phyloP scores from a whole-genome alignment of 2,888 invertebrate species.

The Caenorhabditis sulstoni region DNA sequence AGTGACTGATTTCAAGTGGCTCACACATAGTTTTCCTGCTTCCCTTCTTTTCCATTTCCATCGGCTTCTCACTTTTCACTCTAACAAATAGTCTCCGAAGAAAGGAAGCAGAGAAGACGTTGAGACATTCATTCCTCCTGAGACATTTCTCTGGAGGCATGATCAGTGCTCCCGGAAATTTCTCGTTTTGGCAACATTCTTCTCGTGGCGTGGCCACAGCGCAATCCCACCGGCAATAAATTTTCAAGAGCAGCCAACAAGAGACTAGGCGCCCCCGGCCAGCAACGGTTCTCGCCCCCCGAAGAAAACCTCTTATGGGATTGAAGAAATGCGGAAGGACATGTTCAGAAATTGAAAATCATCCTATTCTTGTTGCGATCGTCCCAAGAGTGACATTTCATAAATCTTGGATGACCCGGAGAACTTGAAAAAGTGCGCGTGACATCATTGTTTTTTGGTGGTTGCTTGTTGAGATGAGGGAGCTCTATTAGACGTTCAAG shows the following conservation, averaged over 20 bases:
- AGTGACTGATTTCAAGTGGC: too few relatives aligned
- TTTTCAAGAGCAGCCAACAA: constrained; percentile 25
- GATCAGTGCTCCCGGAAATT: constrained; percentile 38
- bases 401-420: constrained; percentile 4
- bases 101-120: neutral
- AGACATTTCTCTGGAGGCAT: constrained; percentile 28
- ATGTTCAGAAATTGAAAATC: constrained; percentile 33
- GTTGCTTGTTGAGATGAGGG: too few relatives aligned
- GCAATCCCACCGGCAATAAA: constrained; percentile 53
- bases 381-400: constrained; percentile 2
- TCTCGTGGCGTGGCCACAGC: constrained; percentile 1
- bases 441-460: neutral
- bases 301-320: constrained; percentile 13
- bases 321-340: constrained; percentile 14
- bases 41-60: neutral
- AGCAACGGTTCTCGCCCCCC: too few relatives aligned
- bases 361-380: neutral
- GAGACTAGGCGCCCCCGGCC: constrained; percentile 4
- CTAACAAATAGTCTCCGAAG: constrained; percentile 14
- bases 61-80: constrained; percentile 6
- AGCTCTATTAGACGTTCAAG: constrained; percentile 26
- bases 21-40: too few relatives aligned
- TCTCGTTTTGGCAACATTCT: constrained; percentile 36
- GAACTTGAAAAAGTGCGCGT: neutral
- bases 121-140: constrained; percentile 32